Evolutionary conservation across 2,113 vertebrate genomes (phyloP).

Genomic region (Xiphophorus maculatus): DNA sequence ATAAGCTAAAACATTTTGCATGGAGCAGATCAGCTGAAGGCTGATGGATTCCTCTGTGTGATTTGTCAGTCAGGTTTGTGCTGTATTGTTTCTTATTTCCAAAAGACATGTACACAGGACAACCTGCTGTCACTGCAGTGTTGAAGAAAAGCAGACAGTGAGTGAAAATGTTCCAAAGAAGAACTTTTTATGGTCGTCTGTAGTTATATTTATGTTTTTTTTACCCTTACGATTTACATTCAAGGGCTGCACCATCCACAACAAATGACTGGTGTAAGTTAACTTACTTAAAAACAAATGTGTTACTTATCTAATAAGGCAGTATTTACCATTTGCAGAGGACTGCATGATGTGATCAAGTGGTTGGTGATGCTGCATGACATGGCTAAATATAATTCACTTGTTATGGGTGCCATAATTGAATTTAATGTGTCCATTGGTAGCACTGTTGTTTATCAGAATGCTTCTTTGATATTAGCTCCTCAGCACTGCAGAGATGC

Average conservation of each 20-base stretch:
- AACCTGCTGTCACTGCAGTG: too few species aligned
- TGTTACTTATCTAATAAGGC: background rate
- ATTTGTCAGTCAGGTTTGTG: too few species aligned
- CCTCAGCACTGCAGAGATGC: background rate
- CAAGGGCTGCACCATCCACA: background rate
- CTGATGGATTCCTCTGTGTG: too few species aligned
- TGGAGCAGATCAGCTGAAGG: too few species aligned
- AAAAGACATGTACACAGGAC: too few species aligned
- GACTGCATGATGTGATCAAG: background rate
- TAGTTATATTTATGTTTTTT: too few species aligned
- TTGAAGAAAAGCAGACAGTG: too few species aligned
- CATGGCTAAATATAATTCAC: background rate
- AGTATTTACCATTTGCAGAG: too few species aligned
- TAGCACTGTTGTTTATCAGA: background rate
- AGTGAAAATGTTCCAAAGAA: too few species aligned
- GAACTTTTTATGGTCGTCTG: too few species aligned
- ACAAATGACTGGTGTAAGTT: background rate
- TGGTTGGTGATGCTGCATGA: background rate
- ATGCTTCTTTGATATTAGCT: background rate
- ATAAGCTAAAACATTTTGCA: background rate
- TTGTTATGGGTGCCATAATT: background rate
- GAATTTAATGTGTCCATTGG: background rate
- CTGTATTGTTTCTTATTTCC: too few species aligned
- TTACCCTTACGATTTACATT: background rate
- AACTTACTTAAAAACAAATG: background rate